Base-by-base conservation (phyloP, 2,888 invertebrate species). In the Drosophila helvetica region DNA sequence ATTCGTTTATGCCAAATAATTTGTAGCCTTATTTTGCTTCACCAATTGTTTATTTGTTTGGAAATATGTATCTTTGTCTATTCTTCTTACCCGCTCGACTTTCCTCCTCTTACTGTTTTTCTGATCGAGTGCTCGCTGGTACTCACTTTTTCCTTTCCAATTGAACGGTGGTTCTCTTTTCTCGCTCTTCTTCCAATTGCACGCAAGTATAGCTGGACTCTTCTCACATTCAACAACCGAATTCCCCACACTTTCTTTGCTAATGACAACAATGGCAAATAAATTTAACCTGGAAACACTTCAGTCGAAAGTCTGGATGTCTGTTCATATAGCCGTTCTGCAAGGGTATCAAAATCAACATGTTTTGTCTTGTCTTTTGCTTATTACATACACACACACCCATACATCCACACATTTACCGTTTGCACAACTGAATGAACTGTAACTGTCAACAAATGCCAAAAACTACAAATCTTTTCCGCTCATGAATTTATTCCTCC, bases 391-490 rank as follows among this genome's bases (percentile, higher is more conserved):
- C 12, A 12, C 38, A 38, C 7, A 7, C n/a, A 38, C 6, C 0
- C 38, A 38, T n/a, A 38, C 38, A n/a, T 38, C 2, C 15, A 0
- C 15, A 38, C 38, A 33, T 12, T 33, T 33, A 12, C 33, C 12
- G 38, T 38, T 38, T n/a, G 6, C 67, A 68, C 83, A 79, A 66
- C 58, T 65, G 73, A 75, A 22, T 82, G 77, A 81, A 75, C 65
- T 72, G 59, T 64, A 63, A 67, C 75, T 77, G 80, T 79, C 75
- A 76, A 80, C 74, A 84, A 77, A 68, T 59, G 63, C 42, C 73
- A 30, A 75, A 64, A 56, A 66, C 71, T 62, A 86, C 51, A 80
- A 74, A 72, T 75, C 70, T 69, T 56, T 63, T 15, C 68, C 60
- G 70, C 52, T 65, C 57, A 66, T 73, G 78, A 59, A 60, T 77